Evolutionary conservation across 2,797 vertebrate species (phyloP), one percentile per base, ranked within the genome.

Genomic region (Silurus aristotelis): DNA sequence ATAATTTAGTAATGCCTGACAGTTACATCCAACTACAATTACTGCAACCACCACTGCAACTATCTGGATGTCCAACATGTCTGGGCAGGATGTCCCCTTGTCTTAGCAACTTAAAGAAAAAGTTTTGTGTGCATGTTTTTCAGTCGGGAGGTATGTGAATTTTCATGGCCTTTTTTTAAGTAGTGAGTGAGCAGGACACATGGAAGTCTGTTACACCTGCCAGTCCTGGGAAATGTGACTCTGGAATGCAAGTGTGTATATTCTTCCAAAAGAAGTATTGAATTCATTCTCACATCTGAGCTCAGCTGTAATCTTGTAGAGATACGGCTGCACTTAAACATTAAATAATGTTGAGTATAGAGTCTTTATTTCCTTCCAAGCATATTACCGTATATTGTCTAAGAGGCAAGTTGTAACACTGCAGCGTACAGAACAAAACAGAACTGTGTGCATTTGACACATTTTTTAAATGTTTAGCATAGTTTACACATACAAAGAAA

Each of bases 61-160:
- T 58, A n/a, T 7, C 27, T 88, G 63, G 83, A 15, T 81, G 87
- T 91, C 90, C 90, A 89, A 90, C 92, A 76, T 89, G 93, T 82
- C 89, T 86, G 63, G 14, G 89, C 92, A 90, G 19, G 38, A 61
- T 4, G 20, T 61, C 64, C 83, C 66, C 19, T 64, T 17, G 48
- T n/a, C 27, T 80, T n/a, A 82, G 55, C 31, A 17, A 14, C 31
- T 75, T 19, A 82, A 61, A 87, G 82, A 64, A 80, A 38, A 70
- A 58, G 7, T 80, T 87, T 86, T 86, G 87, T 92, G 90, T 87
- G 90, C 89, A 90, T 90, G 80, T 87, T 79, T 83, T 88, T 48
- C 20, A 52, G 76, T 85, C 31, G 70, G 84, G 82, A 85, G 85
- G 77, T 87, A 86, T 68, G 89, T 84, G n/a, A 10, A 64, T 89